Conservation (phyloP, 2,113 vertebrate species). For the Clarias magur region DNA sequence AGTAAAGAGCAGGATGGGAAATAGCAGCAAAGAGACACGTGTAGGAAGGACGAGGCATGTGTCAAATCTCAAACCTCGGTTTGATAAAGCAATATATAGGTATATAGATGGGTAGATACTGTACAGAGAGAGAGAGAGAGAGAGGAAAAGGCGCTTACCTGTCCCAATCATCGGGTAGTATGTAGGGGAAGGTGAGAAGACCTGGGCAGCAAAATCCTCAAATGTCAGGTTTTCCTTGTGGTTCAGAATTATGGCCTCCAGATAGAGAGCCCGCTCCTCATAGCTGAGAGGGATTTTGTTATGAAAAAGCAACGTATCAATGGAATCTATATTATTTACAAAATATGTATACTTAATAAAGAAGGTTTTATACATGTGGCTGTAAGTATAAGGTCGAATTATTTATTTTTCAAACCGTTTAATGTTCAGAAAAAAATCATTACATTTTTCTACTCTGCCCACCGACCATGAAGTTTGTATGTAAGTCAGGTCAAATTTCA, state of each 20-base stretch:
- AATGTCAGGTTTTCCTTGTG: constrained; percentile 96
- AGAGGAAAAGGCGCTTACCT: constrained; percentile 79
- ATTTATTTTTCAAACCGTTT: background rate
- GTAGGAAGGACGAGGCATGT: background rate
- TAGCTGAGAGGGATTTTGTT: constrained; percentile 79
- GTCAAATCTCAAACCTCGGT: background rate
- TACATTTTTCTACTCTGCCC: background rate
- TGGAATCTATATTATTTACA: background rate
- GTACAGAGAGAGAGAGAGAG: background rate
- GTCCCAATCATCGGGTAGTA: constrained; percentile 84
- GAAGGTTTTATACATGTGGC: background rate
- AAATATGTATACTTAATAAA: background rate
- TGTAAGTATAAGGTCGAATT: background rate
- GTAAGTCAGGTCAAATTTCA: no score
- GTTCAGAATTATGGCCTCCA: constrained; percentile 97
- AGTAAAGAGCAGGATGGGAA: constrained; percentile 27
- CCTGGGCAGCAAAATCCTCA: constrained; percentile 95
- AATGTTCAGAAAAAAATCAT: background rate
- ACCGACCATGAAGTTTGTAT: no score
- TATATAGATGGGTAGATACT: background rate
- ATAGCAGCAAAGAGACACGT: constrained; percentile 5
- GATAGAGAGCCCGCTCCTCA: constrained; percentile 93
- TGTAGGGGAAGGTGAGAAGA: constrained; percentile 91
- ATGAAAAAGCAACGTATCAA: constrained; percentile 70
- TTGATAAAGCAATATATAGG: background rate